Evolutionary conservation across 2,113 vertebrate genomes (phyloP).

Genomic region (Pica pica): DNA sequence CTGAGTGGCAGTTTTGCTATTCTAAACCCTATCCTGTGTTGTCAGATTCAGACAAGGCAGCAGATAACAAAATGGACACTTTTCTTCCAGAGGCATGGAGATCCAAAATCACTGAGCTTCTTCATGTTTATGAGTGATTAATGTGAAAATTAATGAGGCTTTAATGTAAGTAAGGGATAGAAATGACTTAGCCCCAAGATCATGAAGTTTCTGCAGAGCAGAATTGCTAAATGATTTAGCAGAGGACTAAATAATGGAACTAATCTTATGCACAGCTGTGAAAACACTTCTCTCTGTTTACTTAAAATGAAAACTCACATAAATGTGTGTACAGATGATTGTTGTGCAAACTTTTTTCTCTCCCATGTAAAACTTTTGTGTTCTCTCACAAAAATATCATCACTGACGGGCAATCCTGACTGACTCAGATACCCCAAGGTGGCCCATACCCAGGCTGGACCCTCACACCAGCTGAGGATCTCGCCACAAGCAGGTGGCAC

Average conservation of each 20-base stretch:
- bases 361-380: neutral
- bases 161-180: constrained; percentile 10
- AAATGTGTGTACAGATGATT: neutral
- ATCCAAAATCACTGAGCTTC: neutral
- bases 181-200: neutral
- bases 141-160: constrained; percentile 20
- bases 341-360: neutral
- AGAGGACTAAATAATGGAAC: neutral
- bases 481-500: fast-evolving
- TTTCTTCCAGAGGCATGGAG: neutral
- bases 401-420: neutral
- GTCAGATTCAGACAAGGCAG: neutral
- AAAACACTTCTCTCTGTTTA: neutral
- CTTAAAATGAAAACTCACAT: neutral
- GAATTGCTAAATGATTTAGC: neutral
- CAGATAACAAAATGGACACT: neutral
- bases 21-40: neutral
- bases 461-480: neutral
- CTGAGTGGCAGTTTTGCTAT: neutral
- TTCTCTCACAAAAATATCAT: neutral
- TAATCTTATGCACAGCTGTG: neutral
- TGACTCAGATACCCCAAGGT: neutral
- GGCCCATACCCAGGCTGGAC: neutral
- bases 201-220: neutral
- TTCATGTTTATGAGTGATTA: constrained; percentile 13